Conservation (phyloP, 1,140 invertebrate genomes). For the Sinella curviseta region DNA sequence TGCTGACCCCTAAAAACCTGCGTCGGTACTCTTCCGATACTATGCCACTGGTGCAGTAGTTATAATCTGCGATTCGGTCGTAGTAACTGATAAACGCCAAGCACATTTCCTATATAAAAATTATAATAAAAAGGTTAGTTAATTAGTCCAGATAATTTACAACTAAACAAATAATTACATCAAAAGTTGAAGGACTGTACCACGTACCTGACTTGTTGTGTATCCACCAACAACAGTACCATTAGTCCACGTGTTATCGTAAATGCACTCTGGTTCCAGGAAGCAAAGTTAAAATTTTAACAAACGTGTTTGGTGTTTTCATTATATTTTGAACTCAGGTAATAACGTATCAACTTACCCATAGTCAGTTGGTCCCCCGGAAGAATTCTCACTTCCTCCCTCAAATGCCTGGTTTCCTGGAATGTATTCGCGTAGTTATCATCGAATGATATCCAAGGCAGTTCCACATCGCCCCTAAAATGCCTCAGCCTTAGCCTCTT, state of each 20-base stretch:
- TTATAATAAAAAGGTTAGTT: too few relatives aligned
- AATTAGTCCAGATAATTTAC: too few relatives aligned
- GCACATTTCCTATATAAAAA: background rate
- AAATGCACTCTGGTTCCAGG: background rate
- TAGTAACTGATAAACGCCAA: background rate
- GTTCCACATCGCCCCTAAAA: conserved; percentile 63
- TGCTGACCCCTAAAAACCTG: background rate
- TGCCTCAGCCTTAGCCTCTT: conserved; percentile 65
- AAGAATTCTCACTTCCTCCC: background rate
- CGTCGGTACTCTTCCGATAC: background rate
- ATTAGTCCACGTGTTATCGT: background rate
- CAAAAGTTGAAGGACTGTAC: too few relatives aligned
- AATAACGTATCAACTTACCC: background rate
- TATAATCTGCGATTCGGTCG: background rate
- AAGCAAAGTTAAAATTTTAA: background rate
- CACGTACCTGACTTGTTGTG: background rate
- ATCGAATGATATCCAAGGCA: conserved; percentile 66
- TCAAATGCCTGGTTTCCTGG: conserved; percentile 63
- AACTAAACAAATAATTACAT: too few relatives aligned
- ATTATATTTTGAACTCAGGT: background rate
- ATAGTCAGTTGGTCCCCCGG: background rate
- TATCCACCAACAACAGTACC: background rate
- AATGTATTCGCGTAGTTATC: conserved; percentile 68
- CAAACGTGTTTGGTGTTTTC: background rate
- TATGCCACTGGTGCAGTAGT: background rate